Percentiles rank a stretch among this genome's conserved stretches.
Evolutionary conservation across 2,797 vertebrate genomes (phyloP).

Genomic region (Chloroceryle amazona): DNA sequence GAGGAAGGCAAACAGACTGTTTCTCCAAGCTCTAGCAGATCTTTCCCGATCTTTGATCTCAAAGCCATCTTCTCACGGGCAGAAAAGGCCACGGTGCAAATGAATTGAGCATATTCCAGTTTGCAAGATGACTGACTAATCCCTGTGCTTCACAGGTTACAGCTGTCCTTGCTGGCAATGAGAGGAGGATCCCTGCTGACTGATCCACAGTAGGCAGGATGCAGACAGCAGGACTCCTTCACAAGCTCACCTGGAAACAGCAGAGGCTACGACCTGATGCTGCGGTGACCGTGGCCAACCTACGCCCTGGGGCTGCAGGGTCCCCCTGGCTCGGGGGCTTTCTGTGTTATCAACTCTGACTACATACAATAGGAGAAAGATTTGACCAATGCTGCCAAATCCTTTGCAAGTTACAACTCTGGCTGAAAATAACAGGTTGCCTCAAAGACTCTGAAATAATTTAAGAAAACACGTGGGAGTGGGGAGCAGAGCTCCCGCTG

Average conservation of each 20-base stretch:
- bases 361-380: rapidly evolving
- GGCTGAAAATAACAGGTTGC: conserved; percentile 16
- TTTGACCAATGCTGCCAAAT: neutral
- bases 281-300: neutral
- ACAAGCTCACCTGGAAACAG: neutral
- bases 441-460: conserved; percentile 38
- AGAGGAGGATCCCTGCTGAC: neutral
- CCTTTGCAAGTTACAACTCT: conserved; percentile 1
- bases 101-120: neutral
- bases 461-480: conserved; percentile 59
- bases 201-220: neutral
- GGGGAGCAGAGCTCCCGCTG: conserved; percentile 36
- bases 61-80: neutral
- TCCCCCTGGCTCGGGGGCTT: neutral
- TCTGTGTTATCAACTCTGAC: neutral
- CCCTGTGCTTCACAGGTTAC: neutral
- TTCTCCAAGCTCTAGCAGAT: neutral
- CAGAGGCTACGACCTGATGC: neutral
- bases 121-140: neutral
- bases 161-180: neutral
- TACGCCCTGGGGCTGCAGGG: rapidly evolving
- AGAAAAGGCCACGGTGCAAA: neutral
- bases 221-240: neutral
- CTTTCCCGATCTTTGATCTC: neutral
- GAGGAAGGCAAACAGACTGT: neutral